A percentile compares a stretch with the other conserved stretches of the same genome.
These are phyloP conservation scores for Antheraea assamensis DNA, from an alignment of 2,888 invertebrate species.

Conservation along the genomic window DNA sequence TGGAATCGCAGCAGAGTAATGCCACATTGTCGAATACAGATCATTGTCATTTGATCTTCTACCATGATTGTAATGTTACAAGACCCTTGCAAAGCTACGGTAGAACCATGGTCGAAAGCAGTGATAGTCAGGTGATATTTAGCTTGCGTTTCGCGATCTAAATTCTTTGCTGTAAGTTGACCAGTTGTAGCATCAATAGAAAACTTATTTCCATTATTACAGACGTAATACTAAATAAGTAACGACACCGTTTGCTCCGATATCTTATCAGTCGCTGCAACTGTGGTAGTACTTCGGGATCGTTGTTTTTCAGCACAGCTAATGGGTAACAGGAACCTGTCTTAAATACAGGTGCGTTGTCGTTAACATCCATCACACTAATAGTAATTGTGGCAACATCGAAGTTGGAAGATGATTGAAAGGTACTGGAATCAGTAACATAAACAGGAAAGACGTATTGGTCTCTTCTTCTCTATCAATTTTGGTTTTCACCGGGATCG, in stretches of 20 bases:
- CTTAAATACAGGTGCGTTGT: slow-evolving; percentile 94
- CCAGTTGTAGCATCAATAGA: slow-evolving; percentile 91
- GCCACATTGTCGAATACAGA: slow-evolving; percentile 88
- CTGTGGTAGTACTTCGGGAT: slow-evolving; percentile 89
- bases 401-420: slow-evolving; percentile 84
- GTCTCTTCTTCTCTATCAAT: slow-evolving; percentile 91
- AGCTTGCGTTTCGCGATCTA: slow-evolving; percentile 93
- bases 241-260: slow-evolving; percentile 91
- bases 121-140: slow-evolving; percentile 92
- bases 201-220: slow-evolving; percentile 94
- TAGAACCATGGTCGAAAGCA: slow-evolving; percentile 94
- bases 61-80: slow-evolving; percentile 94
- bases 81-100: slow-evolving; percentile 87
- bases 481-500: slow-evolving; percentile 87
- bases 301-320: slow-evolving; percentile 94
- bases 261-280: slow-evolving; percentile 93
- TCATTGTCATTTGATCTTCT: slow-evolving; percentile 97
- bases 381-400: slow-evolving; percentile 92
- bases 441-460: slow-evolving; percentile 91
- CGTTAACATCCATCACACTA: slow-evolving; percentile 93
- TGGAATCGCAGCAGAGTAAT: slow-evolving; percentile 89
- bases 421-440: slow-evolving; percentile 85
- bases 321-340: slow-evolving; percentile 92
- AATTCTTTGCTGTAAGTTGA: slow-evolving; percentile 89
- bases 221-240: slow-evolving; percentile 92